Conservation (phyloP, 2,113 vertebrate genomes). For the Sylvietta virens region DNA sequence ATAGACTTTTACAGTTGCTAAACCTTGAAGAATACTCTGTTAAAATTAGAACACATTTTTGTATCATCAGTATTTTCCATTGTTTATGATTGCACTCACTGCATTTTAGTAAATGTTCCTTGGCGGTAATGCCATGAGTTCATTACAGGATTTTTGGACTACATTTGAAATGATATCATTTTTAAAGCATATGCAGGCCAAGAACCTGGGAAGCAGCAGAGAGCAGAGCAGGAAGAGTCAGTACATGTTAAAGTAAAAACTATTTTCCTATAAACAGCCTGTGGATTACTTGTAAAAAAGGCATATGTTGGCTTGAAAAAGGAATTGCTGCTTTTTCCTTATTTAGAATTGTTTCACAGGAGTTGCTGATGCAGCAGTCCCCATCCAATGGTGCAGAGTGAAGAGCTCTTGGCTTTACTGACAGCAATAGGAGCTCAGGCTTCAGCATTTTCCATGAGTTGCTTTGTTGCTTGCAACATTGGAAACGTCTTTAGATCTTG, state of each 20-base stretch:
- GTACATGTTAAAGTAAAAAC: not conserved
- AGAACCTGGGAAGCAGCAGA: not conserved
- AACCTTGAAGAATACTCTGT: constrained; percentile 11
- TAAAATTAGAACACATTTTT: constrained; percentile 43
- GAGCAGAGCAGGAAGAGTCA: not conserved
- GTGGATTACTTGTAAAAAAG: constrained; percentile 1
- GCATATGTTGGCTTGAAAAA: not conserved
- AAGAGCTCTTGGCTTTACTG: not conserved
- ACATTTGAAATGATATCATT: not conserved
- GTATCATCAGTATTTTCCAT: constrained; percentile 25
- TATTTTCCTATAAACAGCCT: not conserved
- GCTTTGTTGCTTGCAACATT: not conserved
- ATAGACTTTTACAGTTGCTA: not conserved
- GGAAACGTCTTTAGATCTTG: not conserved
- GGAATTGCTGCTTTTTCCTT: constrained; percentile 3
- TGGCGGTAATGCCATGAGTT: not conserved
- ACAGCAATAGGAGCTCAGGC: not conserved
- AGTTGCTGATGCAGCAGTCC: not conserved
- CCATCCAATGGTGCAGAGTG: not conserved
- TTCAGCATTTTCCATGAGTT: not conserved
- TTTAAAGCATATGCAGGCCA: not conserved
- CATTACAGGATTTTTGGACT: not conserved
- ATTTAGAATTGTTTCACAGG: not conserved
- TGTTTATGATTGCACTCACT: constrained; percentile 8
- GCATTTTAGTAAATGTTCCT: constrained; percentile 17